Evolutionary conservation across 2,888 invertebrate species (phyloP).

Genomic region (Caenorhabditis sp.): DNA sequence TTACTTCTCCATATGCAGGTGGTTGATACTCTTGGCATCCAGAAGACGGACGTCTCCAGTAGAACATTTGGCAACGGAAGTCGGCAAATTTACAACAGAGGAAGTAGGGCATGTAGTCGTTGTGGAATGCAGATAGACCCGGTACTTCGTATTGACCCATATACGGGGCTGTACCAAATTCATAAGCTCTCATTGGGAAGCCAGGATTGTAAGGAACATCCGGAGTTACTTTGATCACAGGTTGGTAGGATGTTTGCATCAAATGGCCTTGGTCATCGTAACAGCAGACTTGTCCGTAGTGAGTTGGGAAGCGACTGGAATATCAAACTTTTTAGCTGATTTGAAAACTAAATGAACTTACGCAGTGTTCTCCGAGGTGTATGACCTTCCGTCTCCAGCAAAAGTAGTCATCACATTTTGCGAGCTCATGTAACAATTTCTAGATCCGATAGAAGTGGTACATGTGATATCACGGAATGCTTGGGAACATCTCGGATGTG

Average conservation of each 20-base stretch:
- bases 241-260: slow-evolving; percentile 95
- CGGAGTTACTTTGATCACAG: slow-evolving; percentile 84
- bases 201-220: slow-evolving; percentile 82
- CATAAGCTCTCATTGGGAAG: slow-evolving; percentile 85
- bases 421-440: slow-evolving; percentile 88
- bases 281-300: slow-evolving; percentile 94
- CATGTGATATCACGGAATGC: slow-evolving; percentile 85
- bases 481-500: slow-evolving; percentile 84
- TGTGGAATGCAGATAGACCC: slow-evolving; percentile 95
- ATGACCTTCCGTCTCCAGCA: slow-evolving; percentile 74
- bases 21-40: slow-evolving; percentile 97
- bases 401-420: slow-evolving; percentile 81
- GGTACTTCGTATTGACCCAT: slow-evolving; percentile 96
- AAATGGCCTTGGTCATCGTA: slow-evolving; percentile 94
- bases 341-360: slow-evolving; percentile 38
- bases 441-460: slow-evolving; percentile 91
- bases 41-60: slow-evolving; percentile 92
- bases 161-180: slow-evolving; percentile 94
- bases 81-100: slow-evolving; percentile 96
- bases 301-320: slow-evolving; percentile 81
- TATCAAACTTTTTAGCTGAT: too few species aligned
- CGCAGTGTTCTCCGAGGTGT: slow-evolving; percentile 69
- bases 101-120: slow-evolving; percentile 95
- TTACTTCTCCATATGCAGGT: slow-evolving; percentile 91
- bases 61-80: slow-evolving; percentile 95